Evolutionary conservation across 2,888 invertebrate species (phyloP).

Genomic region (Thymelicus lineola): DNA sequence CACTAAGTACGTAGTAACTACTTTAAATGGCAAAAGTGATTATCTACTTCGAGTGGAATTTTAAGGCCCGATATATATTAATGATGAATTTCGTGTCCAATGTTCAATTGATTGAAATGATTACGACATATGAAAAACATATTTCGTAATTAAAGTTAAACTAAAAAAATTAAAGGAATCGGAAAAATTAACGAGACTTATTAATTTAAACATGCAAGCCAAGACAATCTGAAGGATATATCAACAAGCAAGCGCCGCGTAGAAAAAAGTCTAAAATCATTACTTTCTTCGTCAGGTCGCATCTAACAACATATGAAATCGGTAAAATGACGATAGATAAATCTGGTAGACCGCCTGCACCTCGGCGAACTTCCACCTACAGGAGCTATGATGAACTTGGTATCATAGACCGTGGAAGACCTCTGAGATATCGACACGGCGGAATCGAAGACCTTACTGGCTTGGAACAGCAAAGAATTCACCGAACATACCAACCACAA

Average conservation of each 20-base stretch:
- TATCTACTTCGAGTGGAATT: neutral
- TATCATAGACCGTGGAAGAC: slow-evolving; percentile 67
- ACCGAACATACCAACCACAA: slow-evolving; percentile 61
- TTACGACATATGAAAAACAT: no score
- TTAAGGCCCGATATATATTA: neutral
- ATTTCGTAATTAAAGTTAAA: neutral
- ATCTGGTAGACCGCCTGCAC: slow-evolving; percentile 75
- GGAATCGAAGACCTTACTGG: slow-evolving; percentile 75
- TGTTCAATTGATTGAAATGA: no score
- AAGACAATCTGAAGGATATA: slow-evolving; percentile 42
- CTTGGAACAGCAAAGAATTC: slow-evolving; percentile 62
- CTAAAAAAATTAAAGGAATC: neutral
- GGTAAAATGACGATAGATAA: slow-evolving; percentile 76
- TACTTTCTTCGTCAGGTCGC: slow-evolving; percentile 72
- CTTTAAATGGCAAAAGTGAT: slow-evolving; percentile 11
- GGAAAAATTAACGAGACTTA: no score
- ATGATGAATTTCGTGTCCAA: no score
- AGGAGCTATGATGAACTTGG: slow-evolving; percentile 81
- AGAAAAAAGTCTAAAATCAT: slow-evolving; percentile 53
- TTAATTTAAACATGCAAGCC: slow-evolving; percentile 41
- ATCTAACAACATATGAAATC: slow-evolving; percentile 49
- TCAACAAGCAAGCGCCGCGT: slow-evolving; percentile 33
- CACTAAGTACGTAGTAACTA: slow-evolving; percentile 54
- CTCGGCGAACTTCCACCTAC: slow-evolving; percentile 76
- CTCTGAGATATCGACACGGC: slow-evolving; percentile 72